phyloP scores from a whole-genome alignment of 2,113 vertebrate species.

The Microtus ochrogaster region DNA sequence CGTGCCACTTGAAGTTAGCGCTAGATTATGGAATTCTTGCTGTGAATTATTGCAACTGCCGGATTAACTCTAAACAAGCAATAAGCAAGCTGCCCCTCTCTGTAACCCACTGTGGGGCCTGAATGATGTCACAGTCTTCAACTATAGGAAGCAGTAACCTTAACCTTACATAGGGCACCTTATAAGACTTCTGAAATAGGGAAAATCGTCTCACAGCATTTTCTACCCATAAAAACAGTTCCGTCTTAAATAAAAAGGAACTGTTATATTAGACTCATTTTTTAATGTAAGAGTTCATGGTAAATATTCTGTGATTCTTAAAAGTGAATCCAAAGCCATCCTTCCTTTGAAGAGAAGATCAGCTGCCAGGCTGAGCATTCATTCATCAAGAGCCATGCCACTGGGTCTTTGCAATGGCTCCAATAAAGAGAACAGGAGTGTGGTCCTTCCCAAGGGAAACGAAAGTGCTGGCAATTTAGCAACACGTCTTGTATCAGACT shows the following conservation, averaged over 20 bases:
- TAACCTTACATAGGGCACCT: not conserved
- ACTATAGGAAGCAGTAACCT: not conserved
- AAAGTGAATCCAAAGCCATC: not conserved
- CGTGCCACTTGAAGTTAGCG: not conserved
- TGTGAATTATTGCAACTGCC: not conserved
- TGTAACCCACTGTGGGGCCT: not conserved
- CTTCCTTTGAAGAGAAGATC: not conserved
- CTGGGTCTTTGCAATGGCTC: not conserved
- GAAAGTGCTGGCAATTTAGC: not conserved
- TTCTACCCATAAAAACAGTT: slow-evolving; percentile 22
- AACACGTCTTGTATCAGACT: not conserved
- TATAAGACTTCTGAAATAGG: not conserved
- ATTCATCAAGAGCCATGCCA: not conserved
- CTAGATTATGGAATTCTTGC: not conserved
- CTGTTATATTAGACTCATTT: not conserved
- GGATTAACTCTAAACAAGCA: not conserved
- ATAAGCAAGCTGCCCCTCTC: not conserved
- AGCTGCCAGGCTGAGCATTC: not conserved
- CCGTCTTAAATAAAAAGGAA: not conserved
- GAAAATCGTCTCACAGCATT: not conserved
- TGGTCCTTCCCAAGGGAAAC: not conserved
- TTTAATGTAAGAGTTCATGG: not conserved
- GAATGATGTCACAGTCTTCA: not conserved
- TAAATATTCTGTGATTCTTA: not conserved
- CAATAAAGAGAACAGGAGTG: not conserved